Evolutionary conservation across 1,140 invertebrate genomes (phyloP), one percentile per base, ranked within the genome.

Genomic region (Berghia stephanieae): DNA sequence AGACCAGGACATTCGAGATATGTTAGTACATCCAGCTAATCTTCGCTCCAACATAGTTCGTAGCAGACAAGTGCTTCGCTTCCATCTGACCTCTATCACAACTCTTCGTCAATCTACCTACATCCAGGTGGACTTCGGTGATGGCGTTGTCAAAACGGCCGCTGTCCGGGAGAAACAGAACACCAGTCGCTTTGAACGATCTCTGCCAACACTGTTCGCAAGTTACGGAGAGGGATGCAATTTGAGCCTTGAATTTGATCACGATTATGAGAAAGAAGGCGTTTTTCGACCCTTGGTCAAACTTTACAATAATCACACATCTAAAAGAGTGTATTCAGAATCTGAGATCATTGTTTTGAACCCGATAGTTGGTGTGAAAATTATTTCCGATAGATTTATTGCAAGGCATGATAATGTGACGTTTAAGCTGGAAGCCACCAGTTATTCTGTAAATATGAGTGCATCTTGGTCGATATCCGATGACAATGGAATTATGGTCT

Each of bases 61-160:
- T n/a, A 73, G 34, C 10, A 36, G 21, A 1, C 34, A 42, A 40
- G 1, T 13, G 38, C 72, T 63, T 42, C 24, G n/a, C 18, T 75
- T 75, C 49, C 72, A 75, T 16, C 72, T 75, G 3, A 60, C 52
- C 0, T 52, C 72, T 21, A 13, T 75, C 57, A 75, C 72, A 8
- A 40, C 72, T 42, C 55, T 63, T 43, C 40, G 72, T 5, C 34
- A 75, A 24, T 42, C 1, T 21, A 75, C 72, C 4, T 66, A 27
- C 36, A 75, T 75, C 44, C 8, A 18, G 31, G 57, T 75, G 3
- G 57, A 75, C 72, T 75, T 75, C 31, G 52, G 72, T n/a, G 72
- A 75, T 38, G 72, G 57, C 3, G 42, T 75, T 4, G 57, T 75
- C 42, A 75, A 60, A 24, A 75, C 10, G 8, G 52, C 72, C 13